A percentile compares a stretch with the other conserved stretches of the same genome.
Evolutionary conservation across 2,113 vertebrate genomes (phyloP).

Genomic region (Ovis aries): ARS-UI_Ramb_v3.0 NC_056063.1:8460001-8460500

Average conservation of each 20-base stretch:
- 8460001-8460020: not conserved
- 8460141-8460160: not conserved
- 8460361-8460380: not conserved
- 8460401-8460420: not conserved
- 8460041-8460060: not conserved
- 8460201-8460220: not conserved
- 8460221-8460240: not conserved
- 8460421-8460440: not conserved
- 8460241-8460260: not conserved
- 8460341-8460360: not conserved
- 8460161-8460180: not conserved
- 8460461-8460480: not conserved
- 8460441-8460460: not conserved
- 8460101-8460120: conserved; percentile 8
- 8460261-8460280: not conserved
- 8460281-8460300: not conserved
- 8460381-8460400: not conserved
- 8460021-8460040: not conserved
- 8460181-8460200: conserved; percentile 29
- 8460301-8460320: not conserved
- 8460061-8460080: not conserved
- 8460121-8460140: not conserved
- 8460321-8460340: not conserved
- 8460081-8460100: not conserved
- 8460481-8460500: rapidly evolving